Evolutionary conservation across 2,888 invertebrate species (phyloP).

Genomic region (Brenthis ino): DNA sequence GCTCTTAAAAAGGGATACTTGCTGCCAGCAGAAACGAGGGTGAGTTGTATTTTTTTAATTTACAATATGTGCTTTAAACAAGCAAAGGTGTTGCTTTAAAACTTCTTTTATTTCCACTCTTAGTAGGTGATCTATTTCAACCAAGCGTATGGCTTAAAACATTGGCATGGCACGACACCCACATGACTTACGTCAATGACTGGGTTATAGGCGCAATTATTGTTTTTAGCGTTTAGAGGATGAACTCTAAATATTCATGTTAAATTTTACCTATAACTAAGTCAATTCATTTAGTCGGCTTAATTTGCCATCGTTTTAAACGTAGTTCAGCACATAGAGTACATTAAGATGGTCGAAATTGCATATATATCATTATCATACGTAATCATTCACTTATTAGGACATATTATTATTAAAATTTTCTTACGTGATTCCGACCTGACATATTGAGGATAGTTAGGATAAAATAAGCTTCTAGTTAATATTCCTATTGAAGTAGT

Average conservation of each 20-base stretch:
- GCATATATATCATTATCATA: constrained; percentile 6
- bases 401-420: not conserved
- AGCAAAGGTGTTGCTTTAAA: constrained; percentile 78
- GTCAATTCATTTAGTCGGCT: constrained; percentile 33
- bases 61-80: constrained; percentile 68
- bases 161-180: constrained; percentile 79
- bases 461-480: constrained; percentile 29
- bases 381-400: constrained; percentile 4
- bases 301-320: constrained; percentile 30
- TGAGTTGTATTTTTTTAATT: constrained; percentile 81
- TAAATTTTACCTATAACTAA: constrained; percentile 35
- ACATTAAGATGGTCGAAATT: constrained; percentile 32
- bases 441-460: constrained; percentile 11
- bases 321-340: constrained; percentile 35
- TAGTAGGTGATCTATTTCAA: constrained; percentile 68
- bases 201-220: constrained; percentile 52
- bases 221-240: not conserved
- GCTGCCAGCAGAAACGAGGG: constrained; percentile 95
- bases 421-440: constrained; percentile 26
- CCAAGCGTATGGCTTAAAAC: constrained; percentile 78
- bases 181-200: constrained; percentile 63
- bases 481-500: constrained; percentile 16
- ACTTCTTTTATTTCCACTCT: constrained; percentile 69
- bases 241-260: constrained; percentile 2
- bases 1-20: constrained; percentile 93